A percentile compares a stretch with the other conserved stretches of the same genome.
Conservation (phyloP, 2,113 vertebrate genomes). For the Dolichallabes microphthalmus region DNA sequence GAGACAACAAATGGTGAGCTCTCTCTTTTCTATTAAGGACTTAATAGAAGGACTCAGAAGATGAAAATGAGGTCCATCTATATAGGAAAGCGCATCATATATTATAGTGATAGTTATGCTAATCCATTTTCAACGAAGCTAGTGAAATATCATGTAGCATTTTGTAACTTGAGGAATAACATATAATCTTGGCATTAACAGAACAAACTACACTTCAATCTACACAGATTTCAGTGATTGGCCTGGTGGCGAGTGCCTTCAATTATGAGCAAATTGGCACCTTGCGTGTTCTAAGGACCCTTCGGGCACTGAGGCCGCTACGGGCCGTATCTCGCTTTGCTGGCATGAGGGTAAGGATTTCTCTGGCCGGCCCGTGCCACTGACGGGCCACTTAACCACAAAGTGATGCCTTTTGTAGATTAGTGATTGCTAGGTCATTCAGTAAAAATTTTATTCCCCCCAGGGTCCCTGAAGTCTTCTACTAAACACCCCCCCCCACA, state of each 20-base stretch:
- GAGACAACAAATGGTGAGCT: conserved; percentile 7
- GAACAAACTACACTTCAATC: conserved; percentile 50
- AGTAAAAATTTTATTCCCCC: conserved; percentile 1
- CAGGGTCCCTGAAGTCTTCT: conserved; percentile 28
- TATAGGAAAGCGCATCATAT: neutral
- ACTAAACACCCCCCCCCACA: neutral
- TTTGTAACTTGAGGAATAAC: neutral
- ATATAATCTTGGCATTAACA: conserved; percentile 33
- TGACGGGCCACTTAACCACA: neutral
- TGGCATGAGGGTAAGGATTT: conserved; percentile 80
- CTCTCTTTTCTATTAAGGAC: neutral
- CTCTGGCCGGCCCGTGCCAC: neutral
- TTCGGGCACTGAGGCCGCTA: conserved; percentile 69
- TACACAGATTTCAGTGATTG: conserved; percentile 70
- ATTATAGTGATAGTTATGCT: neutral
- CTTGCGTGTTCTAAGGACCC: conserved; percentile 73
- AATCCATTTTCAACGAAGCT: neutral
- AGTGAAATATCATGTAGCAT: conserved; percentile 1
- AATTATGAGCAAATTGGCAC: conserved; percentile 66
- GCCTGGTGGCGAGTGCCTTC: conserved; percentile 64
- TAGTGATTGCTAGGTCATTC: neutral
- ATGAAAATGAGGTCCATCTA: neutral
- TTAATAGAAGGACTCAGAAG: conserved; percentile 10
- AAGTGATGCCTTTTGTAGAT: conserved; percentile 16
- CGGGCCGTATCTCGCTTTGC: conserved; percentile 73